Conservation (phyloP, 1,140 invertebrate genomes). For the Eueides isabella region DNA sequence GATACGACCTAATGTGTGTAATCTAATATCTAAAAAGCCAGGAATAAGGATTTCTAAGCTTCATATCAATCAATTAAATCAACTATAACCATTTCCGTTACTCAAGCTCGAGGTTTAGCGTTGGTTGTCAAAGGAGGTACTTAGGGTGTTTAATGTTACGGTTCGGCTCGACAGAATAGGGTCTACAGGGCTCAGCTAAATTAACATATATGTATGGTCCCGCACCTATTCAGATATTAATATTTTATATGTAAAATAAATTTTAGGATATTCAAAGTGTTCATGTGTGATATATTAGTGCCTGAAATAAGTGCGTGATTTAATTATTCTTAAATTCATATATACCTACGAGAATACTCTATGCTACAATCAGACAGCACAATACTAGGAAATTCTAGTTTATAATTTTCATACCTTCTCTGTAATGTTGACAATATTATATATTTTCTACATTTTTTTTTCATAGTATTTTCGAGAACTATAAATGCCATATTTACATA, state of each 20-base stretch:
- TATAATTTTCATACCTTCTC: constrained; percentile 61
- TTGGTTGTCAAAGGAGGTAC: constrained; percentile 58
- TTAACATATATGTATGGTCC: constrained; percentile 29
- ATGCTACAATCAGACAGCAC: constrained; percentile 59
- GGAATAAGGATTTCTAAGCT: constrained; percentile 69
- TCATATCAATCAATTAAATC: constrained; percentile 57
- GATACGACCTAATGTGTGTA: constrained; percentile 42
- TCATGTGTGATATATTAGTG: constrained; percentile 20
- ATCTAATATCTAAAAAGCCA: constrained; percentile 64
- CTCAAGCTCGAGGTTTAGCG: constrained; percentile 64
- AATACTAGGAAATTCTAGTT: constrained; percentile 53
- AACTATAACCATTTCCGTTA: constrained; percentile 54
- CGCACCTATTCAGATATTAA: constrained; percentile 36
- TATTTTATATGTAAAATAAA: not conserved
- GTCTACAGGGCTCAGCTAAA: constrained; percentile 56
- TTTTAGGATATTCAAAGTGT: constrained; percentile 12
- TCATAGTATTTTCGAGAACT: constrained; percentile 9
- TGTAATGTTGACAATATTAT: constrained; percentile 45
- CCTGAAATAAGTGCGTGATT: constrained; percentile 37
- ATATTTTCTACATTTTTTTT: constrained; percentile 14
- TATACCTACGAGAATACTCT: constrained; percentile 47
- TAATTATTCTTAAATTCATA: constrained; percentile 28
- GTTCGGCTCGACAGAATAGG: constrained; percentile 80
- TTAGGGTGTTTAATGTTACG: constrained; percentile 69
- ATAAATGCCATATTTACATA: constrained; percentile 70